Evolutionary conservation across 2,888 invertebrate genomes (phyloP).

Genomic region (Drosophila tanythrix): DNA sequence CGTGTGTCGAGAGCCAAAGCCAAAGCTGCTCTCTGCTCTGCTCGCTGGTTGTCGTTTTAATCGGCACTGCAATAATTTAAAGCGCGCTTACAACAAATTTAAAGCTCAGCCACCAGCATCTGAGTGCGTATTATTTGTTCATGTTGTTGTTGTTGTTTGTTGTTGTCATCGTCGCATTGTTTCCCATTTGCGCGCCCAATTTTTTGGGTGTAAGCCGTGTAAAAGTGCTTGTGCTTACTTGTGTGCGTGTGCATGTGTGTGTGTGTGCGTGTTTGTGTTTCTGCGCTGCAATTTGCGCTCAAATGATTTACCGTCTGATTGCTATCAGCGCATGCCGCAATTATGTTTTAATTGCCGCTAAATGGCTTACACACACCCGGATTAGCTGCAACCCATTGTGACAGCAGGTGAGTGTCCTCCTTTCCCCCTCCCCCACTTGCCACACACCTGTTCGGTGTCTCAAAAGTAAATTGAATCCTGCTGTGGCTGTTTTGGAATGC

Average conservation of each 20-base stretch:
- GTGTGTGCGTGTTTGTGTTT: constrained; percentile 24
- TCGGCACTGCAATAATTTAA: constrained; percentile 63
- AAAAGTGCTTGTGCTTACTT: neutral
- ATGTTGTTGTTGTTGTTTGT: constrained; percentile 11
- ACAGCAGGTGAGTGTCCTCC: constrained; percentile 49
- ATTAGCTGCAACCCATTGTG: constrained; percentile 59
- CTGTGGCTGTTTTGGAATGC: constrained; percentile 29
- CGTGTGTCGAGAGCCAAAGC: constrained; percentile 28
- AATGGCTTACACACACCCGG: constrained; percentile 74
- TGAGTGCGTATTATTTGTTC: constrained; percentile 3
- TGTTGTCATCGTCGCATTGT: constrained; percentile 38
- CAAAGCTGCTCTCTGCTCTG: constrained; percentile 18
- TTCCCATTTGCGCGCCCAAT: constrained; percentile 60
- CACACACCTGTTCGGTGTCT: constrained; percentile 15
- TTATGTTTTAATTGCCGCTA: constrained; percentile 77
- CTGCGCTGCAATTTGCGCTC: constrained; percentile 49
- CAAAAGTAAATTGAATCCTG: constrained; percentile 64
- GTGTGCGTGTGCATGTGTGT: constrained; percentile 12
- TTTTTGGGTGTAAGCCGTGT: constrained; percentile 26
- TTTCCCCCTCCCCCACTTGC: too few species aligned
- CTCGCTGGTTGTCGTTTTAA: constrained; percentile 34
- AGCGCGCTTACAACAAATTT: constrained; percentile 47
- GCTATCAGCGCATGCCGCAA: constrained; percentile 72
- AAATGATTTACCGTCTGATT: constrained; percentile 72
- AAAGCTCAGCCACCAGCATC: constrained; percentile 40